Evolutionary conservation across 2,888 invertebrate species (phyloP).

Genomic region (Cepaea hortensis): DNA sequence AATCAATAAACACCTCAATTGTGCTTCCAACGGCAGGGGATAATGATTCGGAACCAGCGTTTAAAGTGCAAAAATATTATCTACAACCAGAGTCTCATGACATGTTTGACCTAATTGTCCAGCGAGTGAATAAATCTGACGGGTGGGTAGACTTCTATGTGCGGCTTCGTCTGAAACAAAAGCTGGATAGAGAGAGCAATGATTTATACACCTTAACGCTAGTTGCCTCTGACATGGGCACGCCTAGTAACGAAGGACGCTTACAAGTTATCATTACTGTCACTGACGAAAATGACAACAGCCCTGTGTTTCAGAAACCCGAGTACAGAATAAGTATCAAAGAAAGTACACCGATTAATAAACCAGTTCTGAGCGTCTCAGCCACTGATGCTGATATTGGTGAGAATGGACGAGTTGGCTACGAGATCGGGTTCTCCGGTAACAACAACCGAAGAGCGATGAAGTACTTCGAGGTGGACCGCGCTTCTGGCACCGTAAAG

Average conservation of each 20-base stretch:
- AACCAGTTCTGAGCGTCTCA: constrained; percentile 45
- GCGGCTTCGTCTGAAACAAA: constrained; percentile 26
- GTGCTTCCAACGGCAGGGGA: constrained; percentile 51
- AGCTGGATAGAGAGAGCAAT: constrained; percentile 48
- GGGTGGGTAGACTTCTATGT: constrained; percentile 27
- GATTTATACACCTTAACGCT: constrained; percentile 41
- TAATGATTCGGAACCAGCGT: constrained; percentile 47
- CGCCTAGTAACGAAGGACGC: constrained; percentile 32
- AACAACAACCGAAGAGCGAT: constrained; percentile 33
- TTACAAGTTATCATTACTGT: constrained; percentile 46
- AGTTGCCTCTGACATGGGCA: constrained; percentile 42
- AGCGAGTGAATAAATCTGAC: constrained; percentile 30
- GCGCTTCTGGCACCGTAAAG: constrained; percentile 46
- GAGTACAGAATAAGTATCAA: constrained; percentile 46
- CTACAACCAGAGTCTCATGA: constrained; percentile 38
- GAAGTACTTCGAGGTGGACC: constrained; percentile 48
- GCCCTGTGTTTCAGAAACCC: constrained; percentile 42
- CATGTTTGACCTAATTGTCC: constrained; percentile 32
- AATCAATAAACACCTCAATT: constrained; percentile 44
- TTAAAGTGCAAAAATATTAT: constrained; percentile 50
- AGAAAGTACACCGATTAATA: constrained; percentile 42
- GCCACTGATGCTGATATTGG: constrained; percentile 52
- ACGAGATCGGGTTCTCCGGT: constrained; percentile 11
- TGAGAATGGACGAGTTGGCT: constrained; percentile 52
- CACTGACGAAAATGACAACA: constrained; percentile 51